These are phyloP conservation scores for Chlamydotis undulata DNA, from an alignment of 2,113 vertebrate species.

Conservation along the genomic window DNA sequence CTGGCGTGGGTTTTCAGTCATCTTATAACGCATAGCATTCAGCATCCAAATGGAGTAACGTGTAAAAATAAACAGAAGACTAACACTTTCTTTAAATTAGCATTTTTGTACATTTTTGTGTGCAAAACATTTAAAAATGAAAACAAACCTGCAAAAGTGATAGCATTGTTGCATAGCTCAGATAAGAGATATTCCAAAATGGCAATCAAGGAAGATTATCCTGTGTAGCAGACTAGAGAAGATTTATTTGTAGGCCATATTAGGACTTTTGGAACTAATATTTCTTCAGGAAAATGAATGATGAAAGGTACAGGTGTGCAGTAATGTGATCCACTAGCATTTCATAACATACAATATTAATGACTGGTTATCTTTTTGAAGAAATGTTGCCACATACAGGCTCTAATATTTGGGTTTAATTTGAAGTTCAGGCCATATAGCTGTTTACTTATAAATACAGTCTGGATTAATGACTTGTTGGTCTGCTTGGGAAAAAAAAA, in stretches of 20 bases:
- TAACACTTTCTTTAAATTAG: not conserved
- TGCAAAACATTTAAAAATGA: not conserved
- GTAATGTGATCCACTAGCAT: not conserved
- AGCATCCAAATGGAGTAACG: not conserved
- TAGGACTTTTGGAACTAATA: not conserved
- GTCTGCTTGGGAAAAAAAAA: not conserved
- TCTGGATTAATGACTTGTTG: not conserved
- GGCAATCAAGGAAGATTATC: not conserved
- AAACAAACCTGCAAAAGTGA: slow-evolving; percentile 1
- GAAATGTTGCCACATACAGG: not conserved
- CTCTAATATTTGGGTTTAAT: not conserved
- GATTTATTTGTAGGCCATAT: not conserved
- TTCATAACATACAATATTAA: not conserved
- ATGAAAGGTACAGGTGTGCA: not conserved
- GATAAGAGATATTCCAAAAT: not conserved
- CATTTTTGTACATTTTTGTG: not conserved
- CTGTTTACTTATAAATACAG: not conserved
- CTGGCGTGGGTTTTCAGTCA: not conserved
- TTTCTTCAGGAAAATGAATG: not conserved
- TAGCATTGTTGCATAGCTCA: not conserved
- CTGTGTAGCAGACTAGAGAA: not conserved
- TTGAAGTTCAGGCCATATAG: not conserved
- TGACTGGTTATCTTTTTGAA: not conserved
- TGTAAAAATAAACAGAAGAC: not conserved
- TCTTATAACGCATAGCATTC: not conserved